A percentile compares a stretch with the other conserved stretches of the same genome.
Evolutionary conservation across 1,140 invertebrate species (phyloP).

Genomic region (Aphaenogaster rudis): DNA sequence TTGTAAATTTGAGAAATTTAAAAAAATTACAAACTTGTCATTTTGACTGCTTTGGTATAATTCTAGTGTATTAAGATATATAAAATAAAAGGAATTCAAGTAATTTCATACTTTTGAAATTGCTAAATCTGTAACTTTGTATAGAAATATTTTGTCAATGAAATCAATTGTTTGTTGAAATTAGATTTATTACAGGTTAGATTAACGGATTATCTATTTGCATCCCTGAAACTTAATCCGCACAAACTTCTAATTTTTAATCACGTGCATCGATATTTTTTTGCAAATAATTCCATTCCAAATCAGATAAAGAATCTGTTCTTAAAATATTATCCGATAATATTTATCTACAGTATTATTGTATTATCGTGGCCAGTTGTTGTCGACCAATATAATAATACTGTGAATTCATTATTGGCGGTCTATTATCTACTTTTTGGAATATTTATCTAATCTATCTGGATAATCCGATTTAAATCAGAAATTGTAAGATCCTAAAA

Average conservation of each 20-base stretch:
- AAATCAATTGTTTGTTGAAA: background rate
- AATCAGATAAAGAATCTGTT: background rate
- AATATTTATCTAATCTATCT: too few species aligned
- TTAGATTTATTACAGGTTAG: background rate
- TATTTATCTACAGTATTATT: background rate
- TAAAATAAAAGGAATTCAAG: background rate
- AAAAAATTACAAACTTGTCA: too few species aligned
- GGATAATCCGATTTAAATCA: background rate
- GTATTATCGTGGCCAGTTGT: too few species aligned
- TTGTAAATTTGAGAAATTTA: too few species aligned
- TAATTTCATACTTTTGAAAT: background rate
- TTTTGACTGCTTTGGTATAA: too few species aligned
- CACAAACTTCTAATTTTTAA: background rate
- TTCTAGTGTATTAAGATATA: too few species aligned
- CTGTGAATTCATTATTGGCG: too few species aligned
- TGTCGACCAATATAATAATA: too few species aligned
- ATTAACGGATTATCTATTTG: background rate
- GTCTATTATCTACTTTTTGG: too few species aligned
- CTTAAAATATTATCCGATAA: background rate
- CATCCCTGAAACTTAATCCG: background rate
- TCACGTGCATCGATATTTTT: background rate
- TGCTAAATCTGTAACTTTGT: background rate
- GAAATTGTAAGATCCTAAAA: background rate
- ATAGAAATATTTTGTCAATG: background rate
- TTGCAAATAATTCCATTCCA: background rate